phyloP scores from a whole-genome alignment of 2,888 invertebrate genomes.

The Hyles lineata region DNA sequence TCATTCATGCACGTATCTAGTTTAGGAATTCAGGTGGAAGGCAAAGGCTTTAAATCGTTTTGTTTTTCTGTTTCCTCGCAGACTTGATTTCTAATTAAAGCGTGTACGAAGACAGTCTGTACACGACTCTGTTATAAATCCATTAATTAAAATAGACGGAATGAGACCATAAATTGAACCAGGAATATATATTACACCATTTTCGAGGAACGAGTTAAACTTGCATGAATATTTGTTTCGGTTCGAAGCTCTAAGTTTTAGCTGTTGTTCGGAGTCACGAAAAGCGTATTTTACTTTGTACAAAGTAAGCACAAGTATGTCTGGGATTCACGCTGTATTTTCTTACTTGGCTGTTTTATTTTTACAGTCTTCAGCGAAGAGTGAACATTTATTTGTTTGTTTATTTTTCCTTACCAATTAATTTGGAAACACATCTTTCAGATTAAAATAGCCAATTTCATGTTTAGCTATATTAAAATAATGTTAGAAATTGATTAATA shows the following conservation, averaged over 20 bases:
- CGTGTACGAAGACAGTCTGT: not conserved
- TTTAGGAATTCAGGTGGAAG: not conserved
- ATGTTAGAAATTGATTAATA: no score
- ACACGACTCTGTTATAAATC: not conserved
- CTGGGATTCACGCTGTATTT: not conserved
- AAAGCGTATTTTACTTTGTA: conserved; percentile 4
- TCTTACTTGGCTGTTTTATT: not conserved
- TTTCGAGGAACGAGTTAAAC: not conserved
- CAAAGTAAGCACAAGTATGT: conserved; percentile 1
- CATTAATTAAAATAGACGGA: not conserved
- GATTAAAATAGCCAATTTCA: no score
- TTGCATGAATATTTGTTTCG: not conserved
- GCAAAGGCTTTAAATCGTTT: not conserved
- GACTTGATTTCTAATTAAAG: conserved; percentile 1
- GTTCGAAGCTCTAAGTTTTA: not conserved
- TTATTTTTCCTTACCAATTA: not conserved
- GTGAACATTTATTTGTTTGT: not conserved
- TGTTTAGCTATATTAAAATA: no score
- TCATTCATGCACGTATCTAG: not conserved
- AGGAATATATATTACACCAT: no score
- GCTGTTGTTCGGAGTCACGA: conserved; percentile 36
- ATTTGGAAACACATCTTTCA: no score
- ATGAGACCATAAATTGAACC: not conserved
- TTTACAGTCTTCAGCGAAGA: not conserved
- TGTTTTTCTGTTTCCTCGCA: not conserved